Evolutionary conservation across 2,888 invertebrate genomes (phyloP).

Genomic region (Laspeyria flexula): DNA sequence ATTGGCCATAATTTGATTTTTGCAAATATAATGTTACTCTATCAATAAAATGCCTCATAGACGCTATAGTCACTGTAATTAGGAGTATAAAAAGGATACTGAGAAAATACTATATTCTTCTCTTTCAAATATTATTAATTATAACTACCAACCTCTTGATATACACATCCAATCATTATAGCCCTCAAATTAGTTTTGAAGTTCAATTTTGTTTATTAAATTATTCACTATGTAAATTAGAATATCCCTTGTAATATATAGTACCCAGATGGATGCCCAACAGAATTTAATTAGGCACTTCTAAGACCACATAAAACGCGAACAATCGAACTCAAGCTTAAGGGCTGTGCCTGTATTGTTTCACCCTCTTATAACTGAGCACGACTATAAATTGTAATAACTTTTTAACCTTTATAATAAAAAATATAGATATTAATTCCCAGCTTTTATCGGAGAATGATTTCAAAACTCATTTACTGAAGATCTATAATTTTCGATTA

Average conservation of each 20-base stretch:
- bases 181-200: background rate
- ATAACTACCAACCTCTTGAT: background rate
- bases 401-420: conserved; percentile 20
- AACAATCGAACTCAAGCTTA: conserved; percentile 4
- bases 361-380: conserved; percentile 6
- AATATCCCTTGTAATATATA: background rate
- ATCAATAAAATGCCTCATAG: too few relatives aligned
- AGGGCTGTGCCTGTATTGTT: conserved; percentile 13
- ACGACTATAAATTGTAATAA: conserved; percentile 20
- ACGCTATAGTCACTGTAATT: too few relatives aligned
- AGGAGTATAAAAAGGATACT: too few relatives aligned
- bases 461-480: conserved; percentile 4
- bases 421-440: conserved; percentile 14
- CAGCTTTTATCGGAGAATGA: conserved; percentile 5
- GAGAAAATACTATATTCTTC: too few relatives aligned
- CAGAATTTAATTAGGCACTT: background rate
- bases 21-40: too few relatives aligned
- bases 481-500: conserved; percentile 1
- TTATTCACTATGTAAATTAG: background rate
- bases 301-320: too few relatives aligned
- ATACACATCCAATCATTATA: background rate
- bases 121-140: too few relatives aligned
- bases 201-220: background rate
- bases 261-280: background rate
- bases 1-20: too few relatives aligned